phyloP scores from a whole-genome alignment of 2,113 vertebrate species.

The Notothenia coriiceps region DNA sequence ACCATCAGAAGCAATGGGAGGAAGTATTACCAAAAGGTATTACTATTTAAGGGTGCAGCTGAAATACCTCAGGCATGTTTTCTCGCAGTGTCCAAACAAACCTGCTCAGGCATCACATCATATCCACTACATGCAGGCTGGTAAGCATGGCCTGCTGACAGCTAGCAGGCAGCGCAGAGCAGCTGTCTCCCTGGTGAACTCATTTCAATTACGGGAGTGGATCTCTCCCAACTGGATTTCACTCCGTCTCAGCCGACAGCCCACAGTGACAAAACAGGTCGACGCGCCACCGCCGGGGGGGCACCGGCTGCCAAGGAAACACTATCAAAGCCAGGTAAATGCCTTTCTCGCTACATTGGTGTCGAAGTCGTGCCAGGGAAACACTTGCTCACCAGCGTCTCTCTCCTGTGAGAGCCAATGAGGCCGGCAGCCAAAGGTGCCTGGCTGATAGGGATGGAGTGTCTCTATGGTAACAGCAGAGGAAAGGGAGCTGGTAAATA shows the following conservation, averaged over 20 bases:
- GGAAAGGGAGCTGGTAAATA: slow-evolving; percentile 74
- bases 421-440: slow-evolving; percentile 79
- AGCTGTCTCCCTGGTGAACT: slow-evolving; percentile 78
- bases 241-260: slow-evolving; percentile 72
- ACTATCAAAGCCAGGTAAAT: slow-evolving; percentile 67
- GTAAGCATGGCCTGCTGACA: slow-evolving; percentile 53
- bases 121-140: slow-evolving; percentile 17
- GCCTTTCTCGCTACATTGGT: slow-evolving; percentile 52
- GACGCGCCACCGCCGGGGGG: slow-evolving; percentile 48
- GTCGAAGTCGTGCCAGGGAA: slow-evolving; percentile 70
- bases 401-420: slow-evolving; percentile 74
- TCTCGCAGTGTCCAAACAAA: background rate
- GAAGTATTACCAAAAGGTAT: too few relatives aligned
- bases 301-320: slow-evolving; percentile 74
- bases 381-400: slow-evolving; percentile 68
- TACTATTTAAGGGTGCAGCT: background rate
- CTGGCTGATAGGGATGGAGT: slow-evolving; percentile 78
- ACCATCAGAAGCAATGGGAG: too few relatives aligned
- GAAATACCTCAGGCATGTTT: slow-evolving; percentile 17
- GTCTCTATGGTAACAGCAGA: slow-evolving; percentile 87
- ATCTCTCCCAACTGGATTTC: slow-evolving; percentile 76
- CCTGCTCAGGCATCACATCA: slow-evolving; percentile 30
- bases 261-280: slow-evolving; percentile 64
- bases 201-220: slow-evolving; percentile 80
- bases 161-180: slow-evolving; percentile 62